A percentile compares a stretch with the other conserved stretches of the same genome.
Conservation (phyloP, 2,113 vertebrate genomes). For the Tupaia tana region DNA sequence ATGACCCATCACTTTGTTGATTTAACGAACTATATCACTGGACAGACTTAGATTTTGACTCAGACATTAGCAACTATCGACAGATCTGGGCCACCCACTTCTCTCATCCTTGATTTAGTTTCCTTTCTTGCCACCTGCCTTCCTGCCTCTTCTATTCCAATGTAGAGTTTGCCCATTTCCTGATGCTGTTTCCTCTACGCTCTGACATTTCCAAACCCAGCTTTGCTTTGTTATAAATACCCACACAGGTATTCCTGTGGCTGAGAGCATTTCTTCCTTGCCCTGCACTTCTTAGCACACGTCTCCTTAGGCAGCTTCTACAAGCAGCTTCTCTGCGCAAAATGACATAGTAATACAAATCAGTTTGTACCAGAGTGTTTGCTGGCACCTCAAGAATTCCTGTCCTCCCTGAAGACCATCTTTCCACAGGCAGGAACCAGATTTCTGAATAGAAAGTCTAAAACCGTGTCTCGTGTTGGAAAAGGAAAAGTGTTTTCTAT, state of each 20-base stretch:
- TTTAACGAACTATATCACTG: not conserved
- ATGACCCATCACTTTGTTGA: not conserved
- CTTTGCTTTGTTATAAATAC: not conserved
- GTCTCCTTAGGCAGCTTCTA: not conserved
- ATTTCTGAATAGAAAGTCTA: not conserved
- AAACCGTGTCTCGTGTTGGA: not conserved
- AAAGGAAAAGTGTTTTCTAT: not conserved
- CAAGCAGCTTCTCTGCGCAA: not conserved
- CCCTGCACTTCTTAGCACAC: no score
- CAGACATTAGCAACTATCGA: not conserved
- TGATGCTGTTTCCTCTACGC: not conserved
- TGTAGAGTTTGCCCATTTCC: not conserved
- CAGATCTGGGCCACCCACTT: not conserved
- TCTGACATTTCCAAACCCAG: not conserved
- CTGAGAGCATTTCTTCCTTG: not conserved
- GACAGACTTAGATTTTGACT: not conserved
- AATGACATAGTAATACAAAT: not conserved
- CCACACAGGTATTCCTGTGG: no score
- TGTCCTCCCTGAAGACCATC: not conserved
- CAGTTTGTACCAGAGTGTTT: not conserved
- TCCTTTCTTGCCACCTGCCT: not conserved
- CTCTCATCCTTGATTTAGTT: not conserved
- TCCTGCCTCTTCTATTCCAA: not conserved
- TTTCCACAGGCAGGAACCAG: not conserved
- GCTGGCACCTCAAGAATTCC: fast-evolving